Evolutionary conservation across 2,888 invertebrate genomes (phyloP).

Genomic region (Plagodis pulveraria): DNA sequence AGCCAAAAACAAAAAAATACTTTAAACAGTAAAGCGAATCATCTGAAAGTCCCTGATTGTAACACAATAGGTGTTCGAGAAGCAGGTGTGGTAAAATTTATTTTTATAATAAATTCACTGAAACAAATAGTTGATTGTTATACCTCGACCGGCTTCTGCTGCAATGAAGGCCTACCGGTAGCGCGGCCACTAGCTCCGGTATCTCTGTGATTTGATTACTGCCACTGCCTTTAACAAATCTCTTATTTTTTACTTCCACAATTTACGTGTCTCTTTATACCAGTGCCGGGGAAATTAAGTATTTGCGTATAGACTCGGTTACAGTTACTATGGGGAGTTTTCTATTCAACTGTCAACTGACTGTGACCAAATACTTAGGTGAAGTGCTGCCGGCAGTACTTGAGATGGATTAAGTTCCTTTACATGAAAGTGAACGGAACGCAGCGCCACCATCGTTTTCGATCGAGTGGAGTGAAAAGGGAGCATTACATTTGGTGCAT

Average conservation of each 20-base stretch:
- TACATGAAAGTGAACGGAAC: slow-evolving; percentile 6
- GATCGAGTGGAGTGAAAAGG: neutral
- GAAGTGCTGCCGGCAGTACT: neutral
- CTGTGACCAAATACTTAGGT: neutral
- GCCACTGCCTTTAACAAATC: neutral
- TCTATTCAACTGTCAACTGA: no score
- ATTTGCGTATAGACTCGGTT: neutral
- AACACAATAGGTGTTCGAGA: no score
- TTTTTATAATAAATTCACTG: neutral
- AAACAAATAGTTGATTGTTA: slow-evolving; percentile 12
- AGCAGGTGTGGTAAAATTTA: no score
- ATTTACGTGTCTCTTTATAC: neutral
- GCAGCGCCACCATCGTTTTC: slow-evolving; percentile 2
- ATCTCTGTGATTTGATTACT: neutral
- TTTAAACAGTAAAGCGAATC: no score
- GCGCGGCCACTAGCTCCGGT: slow-evolving; percentile 27
- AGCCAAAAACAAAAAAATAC: no score
- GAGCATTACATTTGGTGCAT: neutral
- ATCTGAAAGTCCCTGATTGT: no score
- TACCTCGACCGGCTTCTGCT: slow-evolving; percentile 23
- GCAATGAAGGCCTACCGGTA: slow-evolving; percentile 45
- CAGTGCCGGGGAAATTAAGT: neutral
- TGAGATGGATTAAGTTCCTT: slow-evolving; percentile 6
- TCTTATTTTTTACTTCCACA: neutral
- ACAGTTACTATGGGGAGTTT: no score